phyloP scores from a whole-genome alignment of 2,888 invertebrate species.

The Andrena dorsata region DNA sequence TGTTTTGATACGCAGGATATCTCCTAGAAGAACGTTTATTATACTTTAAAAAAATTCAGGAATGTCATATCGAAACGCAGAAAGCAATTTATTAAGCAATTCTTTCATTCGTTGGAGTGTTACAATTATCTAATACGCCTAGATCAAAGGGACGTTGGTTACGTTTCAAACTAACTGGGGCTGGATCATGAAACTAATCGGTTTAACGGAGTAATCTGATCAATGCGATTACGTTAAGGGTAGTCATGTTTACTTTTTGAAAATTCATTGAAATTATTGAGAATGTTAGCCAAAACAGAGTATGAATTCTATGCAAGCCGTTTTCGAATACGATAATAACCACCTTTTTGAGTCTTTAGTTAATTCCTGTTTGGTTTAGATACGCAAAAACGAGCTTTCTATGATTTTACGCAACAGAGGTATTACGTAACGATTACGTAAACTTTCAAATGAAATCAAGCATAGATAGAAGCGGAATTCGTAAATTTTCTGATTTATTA shows the following conservation, averaged over 20 bases:
- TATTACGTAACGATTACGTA: slow-evolving; percentile 19
- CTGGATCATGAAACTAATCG: slow-evolving; percentile 31
- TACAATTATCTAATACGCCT: background rate
- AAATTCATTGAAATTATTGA: background rate
- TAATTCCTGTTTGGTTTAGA: background rate
- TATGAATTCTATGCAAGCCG: background rate
- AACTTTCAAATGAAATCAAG: slow-evolving; percentile 28
- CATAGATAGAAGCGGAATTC: slow-evolving; percentile 27
- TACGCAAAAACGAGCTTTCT: slow-evolving; percentile 2
- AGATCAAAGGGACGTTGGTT: slow-evolving; percentile 3
- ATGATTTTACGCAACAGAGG: slow-evolving; percentile 3
- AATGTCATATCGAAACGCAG: background rate
- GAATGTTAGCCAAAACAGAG: background rate
- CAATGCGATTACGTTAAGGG: slow-evolving; percentile 1
- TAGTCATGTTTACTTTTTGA: background rate
- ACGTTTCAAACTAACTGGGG: slow-evolving; percentile 6
- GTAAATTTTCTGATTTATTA: slow-evolving; percentile 19
- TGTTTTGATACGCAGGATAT: background rate
- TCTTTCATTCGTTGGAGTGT: background rate
- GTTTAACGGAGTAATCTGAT: slow-evolving; percentile 30
- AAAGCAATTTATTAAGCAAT: background rate
- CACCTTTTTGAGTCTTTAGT: background rate
- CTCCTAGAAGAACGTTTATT: too few species aligned
- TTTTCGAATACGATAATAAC: background rate
- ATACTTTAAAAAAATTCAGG: too few species aligned